Base-by-base conservation (phyloP, 2,797 vertebrate species). In the Molothrus ater region DNA sequence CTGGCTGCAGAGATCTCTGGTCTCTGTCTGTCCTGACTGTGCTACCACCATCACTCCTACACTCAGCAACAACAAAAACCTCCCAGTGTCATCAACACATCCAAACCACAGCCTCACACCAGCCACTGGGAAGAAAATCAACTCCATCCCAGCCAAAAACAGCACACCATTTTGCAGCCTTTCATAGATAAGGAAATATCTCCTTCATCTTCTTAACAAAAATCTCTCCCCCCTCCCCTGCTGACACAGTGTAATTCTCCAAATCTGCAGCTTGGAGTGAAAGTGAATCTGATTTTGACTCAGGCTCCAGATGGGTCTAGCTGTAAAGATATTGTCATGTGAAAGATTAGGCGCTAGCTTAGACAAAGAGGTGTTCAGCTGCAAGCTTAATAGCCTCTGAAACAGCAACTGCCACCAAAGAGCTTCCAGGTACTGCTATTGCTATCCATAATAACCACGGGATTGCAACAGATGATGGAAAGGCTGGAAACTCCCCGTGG, bases 311-410 rank as follows among this genome's bases (percentile, higher is more conserved):
- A 79, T 75, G 82, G 76, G 80, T 73, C 75, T 51, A 79, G 82
- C 92, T 79, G 63, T 86, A 80, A 88, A 83, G 92, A 93, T 91
- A 88, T 11, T 64, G 90, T 70, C 80, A 42, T 32, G 76, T 92
- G 92, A 96, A 95, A 94, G 81, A 94, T 92, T 50, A 93, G 83
- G 64, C 6, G 6, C 68, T 87, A 87, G 89, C 66, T 89, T 92
- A 81, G 72, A 96, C 93, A 89, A 96, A 94, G 91, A 93, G 78
- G 82, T 61, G 79, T 74, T 93, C 89, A 61, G 86, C 92, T 90
- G 91, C 89, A 85, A 89, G 64, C 57, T 92, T 82, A 89, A 93
- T 31, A 95, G 80, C 78, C 92, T 95, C 93, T 64, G 60, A 93
- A 95, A 86, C 72, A 80, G 89, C 70, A 80, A 81, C 43, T 48